Evolutionary conservation across 2,888 invertebrate genomes (phyloP), one percentile per base, ranked within the genome.

Genomic region (Tillus elongatus): DNA sequence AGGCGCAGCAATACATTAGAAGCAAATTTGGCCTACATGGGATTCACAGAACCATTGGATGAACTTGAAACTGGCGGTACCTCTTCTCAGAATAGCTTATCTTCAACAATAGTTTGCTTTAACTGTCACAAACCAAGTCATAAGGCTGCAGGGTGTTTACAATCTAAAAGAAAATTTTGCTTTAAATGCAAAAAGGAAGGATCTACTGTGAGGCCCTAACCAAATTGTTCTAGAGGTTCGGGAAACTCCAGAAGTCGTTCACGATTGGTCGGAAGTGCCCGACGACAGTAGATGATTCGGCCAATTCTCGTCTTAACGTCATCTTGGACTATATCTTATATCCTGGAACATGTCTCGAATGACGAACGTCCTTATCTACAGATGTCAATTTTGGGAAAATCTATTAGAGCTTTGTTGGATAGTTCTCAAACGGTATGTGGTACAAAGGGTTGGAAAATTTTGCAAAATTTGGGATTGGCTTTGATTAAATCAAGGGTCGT

Each of bases 201-300:
- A n/a, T n/a, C n/a, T n/a, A 45, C 41, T 1, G 26, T 43, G 3
- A 37, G 30, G 12, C 42, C 40, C 11, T 45, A 41, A 19, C 41
- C 39, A 1, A 30, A 41, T 3, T 45, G 41, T 36, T 36, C 15
- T n/a, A n/a, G n/a, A n/a, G n/a, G n/a, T 16, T 36, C 37, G 39
- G 36, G 40, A 43, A 46, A 46, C 42, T n/a, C n/a, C n/a, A n/a
- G n/a, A n/a, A n/a, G n/a, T n/a, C n/a, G n/a, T n/a, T n/a, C n/a
- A n/a, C n/a, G n/a, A n/a, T n/a, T n/a, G n/a, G n/a, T n/a, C n/a
- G n/a, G n/a, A n/a, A n/a, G n/a, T n/a, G n/a, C n/a, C n/a, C n/a
- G n/a, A n/a, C n/a, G n/a, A n/a, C n/a, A n/a, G n/a, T n/a, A n/a
- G n/a, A n/a, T n/a, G n/a, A n/a, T n/a, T n/a, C n/a, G n/a, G n/a